Evolutionary conservation across 2,113 vertebrate species (phyloP).

Genomic region (Megalops atlanticus): DNA sequence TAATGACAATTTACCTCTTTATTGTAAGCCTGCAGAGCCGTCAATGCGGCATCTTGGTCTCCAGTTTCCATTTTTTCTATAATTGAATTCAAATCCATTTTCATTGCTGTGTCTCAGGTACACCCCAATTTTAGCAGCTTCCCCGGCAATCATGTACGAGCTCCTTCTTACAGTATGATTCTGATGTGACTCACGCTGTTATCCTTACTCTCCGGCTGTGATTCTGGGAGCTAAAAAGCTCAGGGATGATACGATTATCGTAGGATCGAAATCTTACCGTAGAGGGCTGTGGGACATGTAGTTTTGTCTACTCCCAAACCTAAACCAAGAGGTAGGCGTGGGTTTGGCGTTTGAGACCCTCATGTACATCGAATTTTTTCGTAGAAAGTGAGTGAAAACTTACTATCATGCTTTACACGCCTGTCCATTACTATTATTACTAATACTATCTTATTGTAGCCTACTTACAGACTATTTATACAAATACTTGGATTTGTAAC

Average conservation of each 20-base stretch:
- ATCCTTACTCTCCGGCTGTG: conserved; percentile 34
- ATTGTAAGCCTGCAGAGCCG: conserved; percentile 80
- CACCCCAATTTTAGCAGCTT: conserved; percentile 17
- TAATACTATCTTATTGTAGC: no score
- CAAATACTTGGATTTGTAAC: no score
- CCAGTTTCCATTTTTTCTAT: conserved; percentile 79
- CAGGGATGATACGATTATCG: conserved; percentile 57
- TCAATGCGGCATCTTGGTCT: conserved; percentile 73
- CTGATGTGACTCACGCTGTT: conserved; percentile 35
- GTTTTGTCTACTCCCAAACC: no score
- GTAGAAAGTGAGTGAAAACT: no score
- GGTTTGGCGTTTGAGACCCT: no score
- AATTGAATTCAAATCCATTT: conserved; percentile 79
- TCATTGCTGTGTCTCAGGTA: conserved; percentile 37
- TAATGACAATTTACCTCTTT: conserved; percentile 58
- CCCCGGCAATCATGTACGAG: conserved; percentile 18
- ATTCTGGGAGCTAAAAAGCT: conserved; percentile 43
- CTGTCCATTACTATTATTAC: no score
- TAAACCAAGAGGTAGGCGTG: no score
- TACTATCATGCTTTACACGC: no score
- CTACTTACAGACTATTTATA: no score
- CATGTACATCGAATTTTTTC: no score
- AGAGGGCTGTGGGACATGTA: conserved; percentile 44
- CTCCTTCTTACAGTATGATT: conserved; percentile 27
- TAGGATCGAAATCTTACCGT: conserved; percentile 36